Conservation (phyloP, 2,113 vertebrate genomes). For the Gymnarchus niloticus region DNA sequence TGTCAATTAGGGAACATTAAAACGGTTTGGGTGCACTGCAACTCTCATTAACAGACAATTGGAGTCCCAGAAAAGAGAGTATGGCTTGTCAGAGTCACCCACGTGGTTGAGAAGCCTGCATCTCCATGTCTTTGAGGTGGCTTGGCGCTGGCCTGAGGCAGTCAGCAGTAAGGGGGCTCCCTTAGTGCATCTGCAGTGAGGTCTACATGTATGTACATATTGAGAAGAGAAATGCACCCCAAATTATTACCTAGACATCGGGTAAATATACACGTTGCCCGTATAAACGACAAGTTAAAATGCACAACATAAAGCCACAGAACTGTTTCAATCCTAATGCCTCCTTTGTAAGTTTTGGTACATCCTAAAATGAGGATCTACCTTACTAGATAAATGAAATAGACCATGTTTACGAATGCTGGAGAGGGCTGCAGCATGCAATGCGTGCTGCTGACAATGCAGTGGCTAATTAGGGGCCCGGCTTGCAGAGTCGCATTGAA, state of each 20-base stretch:
- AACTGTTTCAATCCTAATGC: neutral
- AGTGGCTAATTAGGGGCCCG: neutral
- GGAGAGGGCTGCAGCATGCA: neutral
- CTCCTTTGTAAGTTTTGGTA: neutral
- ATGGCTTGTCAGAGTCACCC: slow-evolving; percentile 27
- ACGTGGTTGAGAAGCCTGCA: neutral
- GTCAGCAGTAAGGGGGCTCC: too few species aligned
- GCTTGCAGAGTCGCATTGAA: neutral
- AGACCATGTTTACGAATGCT: neutral
- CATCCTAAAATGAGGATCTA: neutral
- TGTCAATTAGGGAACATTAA: slow-evolving; percentile 26
- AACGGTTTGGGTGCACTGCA: slow-evolving; percentile 7
- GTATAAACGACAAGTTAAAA: neutral
- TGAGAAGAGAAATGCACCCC: neutral
- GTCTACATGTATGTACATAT: neutral
- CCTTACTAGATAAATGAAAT: neutral
- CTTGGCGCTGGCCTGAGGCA: too few species aligned
- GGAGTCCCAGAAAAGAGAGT: neutral
- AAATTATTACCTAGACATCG: neutral
- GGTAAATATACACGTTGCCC: neutral
- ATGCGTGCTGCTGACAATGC: neutral
- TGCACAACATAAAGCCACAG: neutral
- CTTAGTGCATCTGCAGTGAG: neutral
- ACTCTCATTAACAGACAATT: slow-evolving; percentile 3
- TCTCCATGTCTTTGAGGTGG: too few species aligned